Base-by-base conservation (phyloP, 2,888 invertebrate species). In the Acrocyrtus sp. region DNA sequence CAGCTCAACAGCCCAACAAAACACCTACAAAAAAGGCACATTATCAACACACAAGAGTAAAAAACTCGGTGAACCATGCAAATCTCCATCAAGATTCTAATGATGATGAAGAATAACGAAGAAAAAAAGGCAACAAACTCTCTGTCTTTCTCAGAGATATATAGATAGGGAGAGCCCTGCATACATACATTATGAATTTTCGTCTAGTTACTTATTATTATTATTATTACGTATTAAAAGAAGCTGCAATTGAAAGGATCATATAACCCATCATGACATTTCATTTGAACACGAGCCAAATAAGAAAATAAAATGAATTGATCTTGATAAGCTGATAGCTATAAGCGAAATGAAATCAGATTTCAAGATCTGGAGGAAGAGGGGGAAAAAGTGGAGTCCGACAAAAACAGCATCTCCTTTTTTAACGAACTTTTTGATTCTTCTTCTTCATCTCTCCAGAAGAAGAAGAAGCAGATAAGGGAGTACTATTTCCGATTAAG, bases 221-320 rank as follows among this genome's bases (percentile, higher is more conserved):
- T n/a, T n/a, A n/a, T n/a, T n/a, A n/a, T n/a, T n/a, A n/a, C n/a
- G n/a, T n/a, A n/a, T n/a, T n/a, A n/a, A n/a, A n/a, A n/a, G n/a
- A n/a, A n/a, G n/a, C n/a, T n/a, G n/a, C n/a, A n/a, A 62, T 72
- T 48, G 22, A 45, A 29, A 53, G 17, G 48, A 72, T 72, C 63
- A 65, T 34, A 5, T 34, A 34, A 34, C 6, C n/a, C 34, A 34
- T 34, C 72, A 72, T 58, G 72, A 72, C 72, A 72, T 72, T 72
- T 72, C 62, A 50, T 63, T 72, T 72, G 72, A 72, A 72, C 72
- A 63, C 63, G 72, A 72, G 72, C 72, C 72, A 72, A 72, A 65
- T 58, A 45, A 63, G 29, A 50, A 53, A 53, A 69, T 43, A 57
- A 53, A 60, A 58, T 62, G 56, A 63, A 62, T 56, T 63, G 70